Conservation (phyloP, 2,113 vertebrate species). For the Dinomys branickii region DNA sequence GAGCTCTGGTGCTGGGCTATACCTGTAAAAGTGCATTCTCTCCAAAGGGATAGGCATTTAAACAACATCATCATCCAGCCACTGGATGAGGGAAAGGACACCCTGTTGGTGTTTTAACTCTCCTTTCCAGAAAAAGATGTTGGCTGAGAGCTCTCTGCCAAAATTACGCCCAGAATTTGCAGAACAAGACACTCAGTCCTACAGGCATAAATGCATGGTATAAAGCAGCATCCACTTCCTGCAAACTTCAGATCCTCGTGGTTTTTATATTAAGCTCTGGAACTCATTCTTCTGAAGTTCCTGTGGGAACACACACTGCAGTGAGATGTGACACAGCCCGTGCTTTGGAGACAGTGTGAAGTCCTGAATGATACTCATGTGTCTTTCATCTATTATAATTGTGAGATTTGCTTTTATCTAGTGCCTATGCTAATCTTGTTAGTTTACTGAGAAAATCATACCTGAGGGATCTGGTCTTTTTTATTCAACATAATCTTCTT, state of each 20-base stretch:
- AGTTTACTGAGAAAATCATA: neutral
- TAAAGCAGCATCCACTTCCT: neutral
- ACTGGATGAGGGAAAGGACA: neutral
- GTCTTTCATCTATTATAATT: neutral
- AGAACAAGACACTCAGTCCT: neutral
- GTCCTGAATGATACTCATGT: neutral
- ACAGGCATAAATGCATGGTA: accelerated
- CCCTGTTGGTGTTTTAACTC: neutral
- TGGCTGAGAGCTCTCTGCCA: neutral
- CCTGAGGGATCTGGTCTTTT: neutral
- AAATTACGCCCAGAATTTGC: neutral
- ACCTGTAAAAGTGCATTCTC: neutral
- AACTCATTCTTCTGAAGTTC: neutral
- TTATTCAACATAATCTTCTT: neutral
- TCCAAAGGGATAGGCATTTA: neutral
- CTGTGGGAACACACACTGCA: neutral
- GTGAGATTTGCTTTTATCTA: neutral
- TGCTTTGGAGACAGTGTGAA: neutral
- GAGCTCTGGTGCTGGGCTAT: neutral
- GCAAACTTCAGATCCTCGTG: neutral
- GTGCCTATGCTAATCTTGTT: neutral
- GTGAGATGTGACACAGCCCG: neutral
- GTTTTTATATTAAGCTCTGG: neutral
- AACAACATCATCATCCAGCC: neutral
- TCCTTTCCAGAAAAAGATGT: neutral